phyloP scores from a whole-genome alignment of 1,140 invertebrate genomes.

The Telenomus remus region DNA sequence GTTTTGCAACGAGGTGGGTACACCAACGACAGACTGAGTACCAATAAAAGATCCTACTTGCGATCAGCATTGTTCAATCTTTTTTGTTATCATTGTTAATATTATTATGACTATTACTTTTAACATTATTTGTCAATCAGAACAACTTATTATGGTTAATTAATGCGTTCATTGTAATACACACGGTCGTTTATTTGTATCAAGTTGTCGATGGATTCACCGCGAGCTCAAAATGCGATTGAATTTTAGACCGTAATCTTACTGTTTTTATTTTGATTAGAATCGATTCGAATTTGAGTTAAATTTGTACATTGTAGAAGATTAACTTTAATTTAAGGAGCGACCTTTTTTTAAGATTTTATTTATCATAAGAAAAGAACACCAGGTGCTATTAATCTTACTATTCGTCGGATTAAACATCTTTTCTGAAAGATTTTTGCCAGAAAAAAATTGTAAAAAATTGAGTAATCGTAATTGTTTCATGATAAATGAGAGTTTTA shows the following conservation, averaged over 20 bases:
- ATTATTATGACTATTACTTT: no score
- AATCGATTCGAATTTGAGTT: no score
- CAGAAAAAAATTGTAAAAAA: slow-evolving; percentile 44
- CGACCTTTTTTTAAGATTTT: no score
- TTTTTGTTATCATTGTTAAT: no score
- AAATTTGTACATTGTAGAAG: no score
- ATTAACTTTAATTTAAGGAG: no score
- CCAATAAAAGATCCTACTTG: slow-evolving; percentile 70
- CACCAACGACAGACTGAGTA: slow-evolving; percentile 43
- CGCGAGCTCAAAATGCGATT: slow-evolving; percentile 8
- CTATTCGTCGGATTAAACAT: background rate
- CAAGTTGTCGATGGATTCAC: slow-evolving; percentile 28
- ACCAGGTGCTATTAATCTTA: slow-evolving; percentile 49
- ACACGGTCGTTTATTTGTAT: slow-evolving; percentile 21
- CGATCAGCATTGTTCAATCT: slow-evolving; percentile 5
- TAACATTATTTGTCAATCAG: slow-evolving; percentile 10
- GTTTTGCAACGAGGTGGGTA: slow-evolving; percentile 21
- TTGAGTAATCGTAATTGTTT: slow-evolving; percentile 27
- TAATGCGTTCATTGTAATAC: background rate
- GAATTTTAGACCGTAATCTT: slow-evolving; percentile 5
- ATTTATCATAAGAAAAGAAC: background rate
- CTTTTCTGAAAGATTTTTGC: slow-evolving; percentile 47
- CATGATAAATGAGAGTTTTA: slow-evolving; percentile 39
- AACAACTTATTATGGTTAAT: slow-evolving; percentile 23
- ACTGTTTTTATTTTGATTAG: slow-evolving; percentile 3